Base-by-base conservation (phyloP, 2,888 invertebrate genomes). In the Synergus laeviventris region DNA sequence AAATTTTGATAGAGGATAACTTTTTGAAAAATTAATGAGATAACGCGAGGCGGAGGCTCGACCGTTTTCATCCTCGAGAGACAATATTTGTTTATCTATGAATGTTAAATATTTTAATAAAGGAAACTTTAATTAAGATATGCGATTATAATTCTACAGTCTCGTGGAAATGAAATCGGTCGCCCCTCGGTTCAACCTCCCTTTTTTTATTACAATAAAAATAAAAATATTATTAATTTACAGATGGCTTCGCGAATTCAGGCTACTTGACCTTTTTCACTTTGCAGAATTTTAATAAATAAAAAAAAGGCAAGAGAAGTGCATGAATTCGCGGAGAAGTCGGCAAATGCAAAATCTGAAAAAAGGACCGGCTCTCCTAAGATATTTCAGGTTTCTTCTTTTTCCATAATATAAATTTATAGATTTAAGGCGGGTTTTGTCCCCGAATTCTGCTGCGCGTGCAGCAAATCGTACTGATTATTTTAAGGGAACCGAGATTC, bases 401-500 rank as follows among this genome's bases (percentile, higher is more conserved):
- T 80, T 81, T 80, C 79, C 80, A 80, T 42, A 18, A 76, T 78
- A 78, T 78, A 79, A 73, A 45, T 70, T 70, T 70, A n/a, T 70
- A 70, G 45, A 54, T 70, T 31, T 70, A 70, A 70, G 24, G 70
- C 49, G 70, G 70, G 31, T 24, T 38, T 81, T 75, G 81, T 78
- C 70, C 79, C 70, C 74, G 76, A 79, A 75, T 66, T 45, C 38
- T 60, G 73, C 45, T 74, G 79, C 80, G 75, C 76, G 80, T 79
- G 77, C 73, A 80, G 83, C 81, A 84, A 84, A 86, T 84, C 84
- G 87, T 86, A 87, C 87, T 86, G 87, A 87, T 85, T 87, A 85
- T 82, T 87, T 87, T 84, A 86, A 84, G 84, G 82, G 85, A 86
- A 81, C 83, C 80, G 84, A 84, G 76, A 81, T 81, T 84, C 82